A percentile compares a stretch with the other conserved stretches of the same genome.
Conservation (phyloP, 2,797 vertebrate species). For the Megaceryle alcyon region DNA sequence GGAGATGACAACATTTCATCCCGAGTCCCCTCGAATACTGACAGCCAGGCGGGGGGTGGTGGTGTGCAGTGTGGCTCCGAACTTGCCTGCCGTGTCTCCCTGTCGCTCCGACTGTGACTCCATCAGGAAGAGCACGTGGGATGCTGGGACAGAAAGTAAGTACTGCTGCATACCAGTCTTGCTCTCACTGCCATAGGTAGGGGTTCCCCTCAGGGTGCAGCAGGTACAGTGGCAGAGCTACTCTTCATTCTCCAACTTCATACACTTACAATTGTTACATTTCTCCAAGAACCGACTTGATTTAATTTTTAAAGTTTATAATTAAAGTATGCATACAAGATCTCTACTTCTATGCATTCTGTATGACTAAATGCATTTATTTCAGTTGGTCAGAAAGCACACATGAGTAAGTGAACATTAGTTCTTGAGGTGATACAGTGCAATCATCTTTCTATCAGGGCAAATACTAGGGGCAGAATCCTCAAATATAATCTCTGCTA, state of each 20-base stretch:
- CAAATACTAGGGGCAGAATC: neutral
- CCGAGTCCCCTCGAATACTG: slow-evolving; percentile 91
- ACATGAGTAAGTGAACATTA: neutral
- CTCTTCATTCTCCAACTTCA: neutral
- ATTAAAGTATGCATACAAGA: neutral
- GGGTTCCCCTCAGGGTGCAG: neutral
- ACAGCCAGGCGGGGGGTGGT: slow-evolving; percentile 90
- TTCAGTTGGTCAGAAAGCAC: neutral
- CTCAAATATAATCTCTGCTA: neutral
- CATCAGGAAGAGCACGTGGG: slow-evolving; percentile 91
- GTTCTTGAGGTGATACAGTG: neutral
- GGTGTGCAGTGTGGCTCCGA: slow-evolving; percentile 96
- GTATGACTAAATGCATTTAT: neutral
- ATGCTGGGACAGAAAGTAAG: slow-evolving; percentile 87
- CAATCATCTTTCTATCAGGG: neutral
- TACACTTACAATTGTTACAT: neutral
- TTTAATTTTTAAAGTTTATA: slow-evolving; percentile 1
- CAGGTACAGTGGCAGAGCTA: neutral
- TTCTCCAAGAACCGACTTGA: neutral
- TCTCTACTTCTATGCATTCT: neutral
- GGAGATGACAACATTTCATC: slow-evolving; percentile 96
- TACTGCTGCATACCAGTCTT: fast-evolving
- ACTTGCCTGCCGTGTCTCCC: slow-evolving; percentile 89
- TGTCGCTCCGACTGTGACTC: slow-evolving; percentile 95
- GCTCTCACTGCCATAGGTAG: fast-evolving